These are phyloP conservation scores for Pyxicephalus adspersus DNA, from an alignment of 2,113 vertebrate genomes.

Conservation along the genomic window DNA sequence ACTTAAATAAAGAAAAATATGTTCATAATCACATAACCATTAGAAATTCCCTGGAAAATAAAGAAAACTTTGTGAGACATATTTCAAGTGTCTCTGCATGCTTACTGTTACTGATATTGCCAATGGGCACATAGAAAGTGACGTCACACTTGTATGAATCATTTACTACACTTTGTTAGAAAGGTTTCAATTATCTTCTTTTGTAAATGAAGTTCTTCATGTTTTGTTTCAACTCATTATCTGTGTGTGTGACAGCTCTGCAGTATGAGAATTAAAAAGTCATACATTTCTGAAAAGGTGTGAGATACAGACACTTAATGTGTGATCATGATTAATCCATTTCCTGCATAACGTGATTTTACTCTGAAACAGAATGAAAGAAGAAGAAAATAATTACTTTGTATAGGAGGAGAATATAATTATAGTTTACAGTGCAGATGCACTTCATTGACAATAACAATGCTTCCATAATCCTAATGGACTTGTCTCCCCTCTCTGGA, in stretches of 20 bases:
- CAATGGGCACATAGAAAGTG: not conserved
- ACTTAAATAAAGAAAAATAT: too few species aligned
- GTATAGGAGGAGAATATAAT: not conserved
- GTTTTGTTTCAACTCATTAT: constrained; percentile 5
- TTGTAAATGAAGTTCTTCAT: constrained; percentile 3
- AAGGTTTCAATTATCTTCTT: constrained; percentile 5
- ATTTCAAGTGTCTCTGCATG: too few species aligned
- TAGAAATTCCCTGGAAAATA: too few species aligned
- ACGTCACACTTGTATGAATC: not conserved
- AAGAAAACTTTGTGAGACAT: too few species aligned
- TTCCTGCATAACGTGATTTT: constrained; percentile 9
- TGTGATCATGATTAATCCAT: constrained; percentile 18
- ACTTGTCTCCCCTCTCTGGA: too few species aligned
- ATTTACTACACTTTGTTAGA: not conserved
- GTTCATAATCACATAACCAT: too few species aligned
- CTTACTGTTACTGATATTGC: not conserved
- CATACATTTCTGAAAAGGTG: constrained; percentile 8
- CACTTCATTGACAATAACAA: too few species aligned
- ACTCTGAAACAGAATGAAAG: not conserved
- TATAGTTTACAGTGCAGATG: too few species aligned
- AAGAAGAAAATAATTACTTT: not conserved
- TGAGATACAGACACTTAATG: constrained; percentile 7
- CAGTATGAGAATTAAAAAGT: not conserved
- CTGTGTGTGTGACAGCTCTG: not conserved
- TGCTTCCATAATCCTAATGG: too few species aligned